These are phyloP conservation scores for Tychaedon coryphoeus DNA, from an alignment of 2,113 vertebrate species.

Conservation along the genomic window DNA sequence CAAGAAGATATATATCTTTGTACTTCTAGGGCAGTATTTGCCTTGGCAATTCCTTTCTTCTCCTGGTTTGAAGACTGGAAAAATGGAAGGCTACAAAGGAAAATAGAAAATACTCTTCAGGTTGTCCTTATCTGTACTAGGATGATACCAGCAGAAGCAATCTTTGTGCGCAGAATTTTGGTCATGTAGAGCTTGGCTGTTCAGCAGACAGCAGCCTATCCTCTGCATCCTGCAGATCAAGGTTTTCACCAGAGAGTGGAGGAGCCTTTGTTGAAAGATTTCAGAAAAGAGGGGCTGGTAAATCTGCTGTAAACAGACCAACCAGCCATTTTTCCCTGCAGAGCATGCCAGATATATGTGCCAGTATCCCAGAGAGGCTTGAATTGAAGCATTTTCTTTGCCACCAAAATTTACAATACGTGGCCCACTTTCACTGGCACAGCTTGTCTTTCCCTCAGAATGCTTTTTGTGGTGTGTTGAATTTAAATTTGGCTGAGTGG, in stretches of 20 bases:
- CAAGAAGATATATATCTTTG: background rate
- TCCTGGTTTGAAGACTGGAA: background rate
- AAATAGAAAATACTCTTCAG: background rate
- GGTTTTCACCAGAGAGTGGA: background rate
- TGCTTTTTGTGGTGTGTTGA: background rate
- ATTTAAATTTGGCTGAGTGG: background rate
- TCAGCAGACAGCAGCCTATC: background rate
- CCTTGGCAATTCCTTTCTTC: background rate
- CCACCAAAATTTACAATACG: conserved; percentile 17
- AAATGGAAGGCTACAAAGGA: background rate
- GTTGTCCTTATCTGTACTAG: background rate
- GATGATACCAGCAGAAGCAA: background rate
- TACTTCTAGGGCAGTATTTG: background rate
- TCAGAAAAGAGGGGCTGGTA: background rate
- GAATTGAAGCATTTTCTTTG: background rate
- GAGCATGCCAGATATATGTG: background rate
- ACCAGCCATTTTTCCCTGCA: background rate
- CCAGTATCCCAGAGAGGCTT: conserved; percentile 13
- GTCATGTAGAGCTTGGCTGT: background rate
- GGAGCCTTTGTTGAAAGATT: conserved; percentile 21
- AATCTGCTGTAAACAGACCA: conserved; percentile 22
- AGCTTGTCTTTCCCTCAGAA: background rate
- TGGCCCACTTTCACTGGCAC: conserved; percentile 17
- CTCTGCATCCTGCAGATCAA: conserved; percentile 19
- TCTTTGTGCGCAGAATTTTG: background rate